phyloP scores from a whole-genome alignment of 2,888 invertebrate species.

The Drosophila nigritarsus region DNA sequence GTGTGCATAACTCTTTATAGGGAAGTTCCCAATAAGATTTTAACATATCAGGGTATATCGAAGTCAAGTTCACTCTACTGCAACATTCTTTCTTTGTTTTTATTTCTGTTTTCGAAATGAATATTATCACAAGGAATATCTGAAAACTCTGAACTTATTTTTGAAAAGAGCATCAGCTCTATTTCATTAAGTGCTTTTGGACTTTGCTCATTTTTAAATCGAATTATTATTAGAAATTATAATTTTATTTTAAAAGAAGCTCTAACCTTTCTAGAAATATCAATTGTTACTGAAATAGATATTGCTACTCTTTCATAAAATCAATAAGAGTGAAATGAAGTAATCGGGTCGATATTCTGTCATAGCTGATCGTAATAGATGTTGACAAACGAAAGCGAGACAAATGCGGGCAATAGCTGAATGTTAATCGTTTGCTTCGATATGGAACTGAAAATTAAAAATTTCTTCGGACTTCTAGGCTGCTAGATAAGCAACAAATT shows the following conservation, averaged over 20 bases:
- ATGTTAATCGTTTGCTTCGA: neutral
- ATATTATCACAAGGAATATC: neutral
- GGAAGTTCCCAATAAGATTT: neutral
- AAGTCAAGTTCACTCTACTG: neutral
- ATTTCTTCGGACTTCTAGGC: neutral
- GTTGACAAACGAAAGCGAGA: neutral
- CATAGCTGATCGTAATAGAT: neutral
- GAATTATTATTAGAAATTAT: neutral
- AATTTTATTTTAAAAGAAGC: neutral
- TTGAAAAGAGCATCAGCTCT: neutral
- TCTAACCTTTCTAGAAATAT: neutral
- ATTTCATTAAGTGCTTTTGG: neutral
- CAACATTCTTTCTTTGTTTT: neutral
- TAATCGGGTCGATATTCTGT: neutral
- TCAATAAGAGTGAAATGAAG: too few relatives aligned
- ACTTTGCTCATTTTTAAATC: neutral
- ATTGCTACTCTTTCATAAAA: neutral
- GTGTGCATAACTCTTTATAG: neutral
- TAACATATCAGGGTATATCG: neutral
- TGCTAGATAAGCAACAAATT: constrained; percentile 32
- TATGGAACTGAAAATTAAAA: neutral
- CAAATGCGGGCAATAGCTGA: neutral
- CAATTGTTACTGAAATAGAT: neutral
- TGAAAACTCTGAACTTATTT: neutral
- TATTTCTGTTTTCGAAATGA: too few relatives aligned